These are phyloP conservation scores for Dendrolimus kikuchii DNA, from an alignment of 1,140 invertebrate species.

Conservation along the genomic window DNA sequence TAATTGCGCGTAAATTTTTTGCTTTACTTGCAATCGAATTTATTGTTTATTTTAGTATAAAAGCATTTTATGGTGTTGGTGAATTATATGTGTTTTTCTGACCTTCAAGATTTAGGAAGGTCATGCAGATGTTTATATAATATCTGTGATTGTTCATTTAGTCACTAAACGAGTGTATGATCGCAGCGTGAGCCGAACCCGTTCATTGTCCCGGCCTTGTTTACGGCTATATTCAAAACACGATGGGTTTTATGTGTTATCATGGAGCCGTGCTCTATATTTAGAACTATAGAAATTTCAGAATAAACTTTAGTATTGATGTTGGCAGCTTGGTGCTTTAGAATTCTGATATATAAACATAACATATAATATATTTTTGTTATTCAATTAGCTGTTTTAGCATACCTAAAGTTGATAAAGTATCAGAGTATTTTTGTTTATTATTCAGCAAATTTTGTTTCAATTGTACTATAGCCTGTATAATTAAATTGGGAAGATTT, in stretches of 20 bases:
- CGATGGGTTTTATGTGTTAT: conserved; percentile 18
- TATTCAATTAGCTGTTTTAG: too few species aligned
- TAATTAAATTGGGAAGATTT: too few species aligned
- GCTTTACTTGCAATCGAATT: neutral
- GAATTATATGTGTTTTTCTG: conserved; percentile 17
- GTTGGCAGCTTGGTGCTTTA: conserved; percentile 11
- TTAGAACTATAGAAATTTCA: conserved; percentile 21
- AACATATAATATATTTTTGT: too few species aligned
- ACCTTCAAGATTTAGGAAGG: conserved; percentile 51
- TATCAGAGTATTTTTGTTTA: too few species aligned
- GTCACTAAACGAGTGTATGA: conserved; percentile 16
- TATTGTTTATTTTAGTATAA: neutral
- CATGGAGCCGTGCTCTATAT: conserved; percentile 26
- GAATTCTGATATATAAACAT: conserved; percentile 6
- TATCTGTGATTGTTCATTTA: conserved; percentile 29
- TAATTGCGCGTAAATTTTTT: conserved; percentile 1
- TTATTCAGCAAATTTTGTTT: too few species aligned
- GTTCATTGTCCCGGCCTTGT: conserved; percentile 19
- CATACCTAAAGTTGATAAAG: too few species aligned
- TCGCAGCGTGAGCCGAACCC: neutral
- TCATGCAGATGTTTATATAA: conserved; percentile 59
- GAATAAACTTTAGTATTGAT: conserved; percentile 19
- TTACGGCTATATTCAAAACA: conserved; percentile 29
- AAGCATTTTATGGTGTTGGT: conserved; percentile 2
- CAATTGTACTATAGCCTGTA: too few species aligned